Evolutionary conservation across 2,113 vertebrate species (phyloP).

Genomic region (Sakesphorus luctuosus): DNA sequence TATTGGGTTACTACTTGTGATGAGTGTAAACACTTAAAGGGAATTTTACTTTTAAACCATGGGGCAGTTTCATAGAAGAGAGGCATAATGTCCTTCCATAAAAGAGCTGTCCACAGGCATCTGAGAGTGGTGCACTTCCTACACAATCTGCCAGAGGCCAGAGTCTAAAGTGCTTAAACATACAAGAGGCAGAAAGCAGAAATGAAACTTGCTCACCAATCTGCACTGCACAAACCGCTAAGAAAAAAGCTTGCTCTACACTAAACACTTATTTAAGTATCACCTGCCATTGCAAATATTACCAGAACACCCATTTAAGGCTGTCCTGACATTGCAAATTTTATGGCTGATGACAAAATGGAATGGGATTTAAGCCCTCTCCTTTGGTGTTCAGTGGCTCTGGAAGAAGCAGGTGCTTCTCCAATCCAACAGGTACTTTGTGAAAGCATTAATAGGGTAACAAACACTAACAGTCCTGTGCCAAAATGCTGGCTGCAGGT

Average conservation of each 20-base stretch:
- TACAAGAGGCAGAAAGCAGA: constrained; percentile 4
- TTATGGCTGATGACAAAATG: neutral
- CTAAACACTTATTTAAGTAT: neutral
- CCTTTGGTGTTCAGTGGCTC: neutral
- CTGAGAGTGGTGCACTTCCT: neutral
- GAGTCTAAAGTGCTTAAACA: neutral
- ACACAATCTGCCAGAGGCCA: neutral
- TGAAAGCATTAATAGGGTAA: neutral
- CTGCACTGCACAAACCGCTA: neutral
- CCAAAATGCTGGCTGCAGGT: neutral
- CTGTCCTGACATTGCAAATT: neutral
- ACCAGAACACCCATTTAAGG: neutral
- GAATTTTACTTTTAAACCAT: constrained; percentile 6
- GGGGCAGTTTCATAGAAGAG: neutral
- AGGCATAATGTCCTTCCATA: neutral
- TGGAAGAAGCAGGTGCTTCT: neutral
- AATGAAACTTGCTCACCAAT: neutral
- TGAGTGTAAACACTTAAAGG: neutral
- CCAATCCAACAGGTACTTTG: neutral
- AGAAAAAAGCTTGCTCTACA: neutral
- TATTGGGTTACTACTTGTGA: neutral
- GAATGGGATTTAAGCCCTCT: neutral
- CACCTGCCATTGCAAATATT: neutral
- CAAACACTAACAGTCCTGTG: neutral
- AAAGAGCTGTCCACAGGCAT: neutral